Base-by-base conservation (phyloP, 37 sponge, comb jelly and placozoan genomes). In the Theonella swinhoei region DNA sequence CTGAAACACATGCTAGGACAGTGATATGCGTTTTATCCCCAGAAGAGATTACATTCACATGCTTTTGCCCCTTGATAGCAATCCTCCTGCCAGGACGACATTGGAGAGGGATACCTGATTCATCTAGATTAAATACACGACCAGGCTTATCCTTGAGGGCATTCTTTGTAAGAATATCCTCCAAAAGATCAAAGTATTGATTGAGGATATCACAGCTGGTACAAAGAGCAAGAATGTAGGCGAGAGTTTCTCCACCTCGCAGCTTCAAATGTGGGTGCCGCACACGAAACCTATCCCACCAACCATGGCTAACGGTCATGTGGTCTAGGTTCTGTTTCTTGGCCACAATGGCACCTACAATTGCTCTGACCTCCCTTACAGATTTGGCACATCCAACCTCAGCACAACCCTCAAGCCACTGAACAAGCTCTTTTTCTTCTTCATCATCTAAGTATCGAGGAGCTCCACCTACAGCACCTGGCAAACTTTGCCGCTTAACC, bases 1-100 rank as follows among this genome's bases (percentile, higher is more conserved):
- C 84, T 77, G 23, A 74, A n/a, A 62, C 80, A 83, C 89, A 88
- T 19, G 82, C 83, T 32, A 88, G 40, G 7, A 88, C 84, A 36
- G 84, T 88, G n/a, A 77, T 42, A 29, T 83, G 83, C 19, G 61
- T 39, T 39, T 88, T 82, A 23, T 83, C 35, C 2, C 89, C 83
- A 33, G 77, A 62, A 39, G 70, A 75, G 47, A 61, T 23, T 25
- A 68, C 64, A 38, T n/a, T 42, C 17, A 68, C 72, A 68, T 88
- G 75, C 54, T 88, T 88, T 29, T 80, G 67, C 4, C 80, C 61
- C 35, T 35, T 11, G 30, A 58, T 25, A 62, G 76, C 88, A 32
- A 87, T 32, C 39, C 64, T 65, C 62, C 54, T 42, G 8, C 54
- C 72, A 35, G 82, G 76, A 3, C 19, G 73, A 62, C 76, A 62